These are phyloP conservation scores for Spizaetus ornatus DNA, from an alignment of 2,113 vertebrate genomes.

Conservation along the genomic window DNA sequence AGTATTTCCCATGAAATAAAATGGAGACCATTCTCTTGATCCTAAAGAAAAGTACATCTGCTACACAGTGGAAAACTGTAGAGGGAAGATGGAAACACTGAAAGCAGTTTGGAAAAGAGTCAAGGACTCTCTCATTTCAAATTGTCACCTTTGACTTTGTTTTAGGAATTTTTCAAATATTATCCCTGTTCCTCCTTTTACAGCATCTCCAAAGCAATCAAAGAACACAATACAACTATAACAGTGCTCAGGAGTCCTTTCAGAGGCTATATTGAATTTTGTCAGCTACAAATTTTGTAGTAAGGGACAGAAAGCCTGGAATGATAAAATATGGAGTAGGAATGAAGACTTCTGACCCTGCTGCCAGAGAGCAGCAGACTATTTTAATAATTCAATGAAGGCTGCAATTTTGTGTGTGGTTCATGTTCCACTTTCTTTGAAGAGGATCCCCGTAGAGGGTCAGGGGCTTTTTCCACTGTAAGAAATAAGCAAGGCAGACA, in stretches of 20 bases:
- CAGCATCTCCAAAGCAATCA: background rate
- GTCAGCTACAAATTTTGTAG: background rate
- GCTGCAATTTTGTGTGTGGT: slow-evolving; percentile 7
- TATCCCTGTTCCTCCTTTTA: background rate
- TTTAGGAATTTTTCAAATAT: background rate
- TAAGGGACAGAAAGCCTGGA: background rate
- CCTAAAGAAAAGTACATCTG: background rate
- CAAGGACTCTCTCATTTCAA: background rate
- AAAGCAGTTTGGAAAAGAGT: background rate
- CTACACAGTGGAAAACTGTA: background rate
- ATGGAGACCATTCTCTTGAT: background rate
- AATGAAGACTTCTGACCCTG: background rate
- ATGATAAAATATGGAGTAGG: background rate
- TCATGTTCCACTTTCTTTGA: slow-evolving; percentile 30
- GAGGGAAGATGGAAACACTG: background rate
- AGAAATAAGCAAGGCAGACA: background rate
- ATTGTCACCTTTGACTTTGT: background rate
- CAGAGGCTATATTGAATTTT: slow-evolving; percentile 4
- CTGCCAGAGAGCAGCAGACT: background rate
- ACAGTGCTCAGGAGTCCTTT: background rate
- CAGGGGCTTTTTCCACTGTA: background rate
- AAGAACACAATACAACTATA: background rate
- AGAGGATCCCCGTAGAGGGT: background rate
- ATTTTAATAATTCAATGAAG: slow-evolving; percentile 53
- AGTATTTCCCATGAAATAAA: background rate